Evolutionary conservation across 37 sponge, comb jelly and placozoan species (phyloP).

Genomic region (Agelas oroides): DNA sequence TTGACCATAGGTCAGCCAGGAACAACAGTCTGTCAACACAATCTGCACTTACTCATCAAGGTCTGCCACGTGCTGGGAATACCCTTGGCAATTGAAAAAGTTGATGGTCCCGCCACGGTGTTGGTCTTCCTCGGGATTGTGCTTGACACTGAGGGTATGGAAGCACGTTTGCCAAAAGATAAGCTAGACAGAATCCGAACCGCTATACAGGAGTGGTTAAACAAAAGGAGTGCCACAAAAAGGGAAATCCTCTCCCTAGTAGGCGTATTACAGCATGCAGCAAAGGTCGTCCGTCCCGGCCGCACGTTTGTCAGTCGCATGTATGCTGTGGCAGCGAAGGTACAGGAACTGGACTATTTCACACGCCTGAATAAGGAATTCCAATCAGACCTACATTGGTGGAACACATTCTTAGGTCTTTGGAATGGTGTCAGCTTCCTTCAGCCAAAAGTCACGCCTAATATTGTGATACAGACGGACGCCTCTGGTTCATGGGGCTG

Average conservation of each 20-base stretch:
- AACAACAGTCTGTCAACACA: background rate
- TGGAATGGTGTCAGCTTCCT: slow-evolving; percentile 47
- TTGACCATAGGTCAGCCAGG: slow-evolving; percentile 5
- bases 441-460: background rate
- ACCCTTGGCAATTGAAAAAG: slow-evolving; percentile 44
- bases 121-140: slow-evolving; percentile 41
- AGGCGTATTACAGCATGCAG: slow-evolving; percentile 40
- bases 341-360: slow-evolving; percentile 12
- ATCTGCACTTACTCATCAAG: background rate
- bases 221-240: slow-evolving; percentile 17
- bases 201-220: background rate
- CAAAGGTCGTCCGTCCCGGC: slow-evolving; percentile 30
- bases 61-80: slow-evolving; percentile 24
- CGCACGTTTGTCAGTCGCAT: slow-evolving; percentile 18
- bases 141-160: slow-evolving; percentile 29
- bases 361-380: slow-evolving; percentile 39
- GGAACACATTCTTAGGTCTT: slow-evolving; percentile 14
- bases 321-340: slow-evolving; percentile 3
- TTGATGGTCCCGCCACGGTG: slow-evolving; percentile 22
- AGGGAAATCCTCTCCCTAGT: slow-evolving; percentile 40
- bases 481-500: slow-evolving; percentile 59
- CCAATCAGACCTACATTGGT: slow-evolving; percentile 61
- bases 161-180: slow-evolving; percentile 16
- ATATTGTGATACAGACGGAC: slow-evolving; percentile 11
- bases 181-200: background rate